These are phyloP conservation scores for Nymphalis urticae DNA, from an alignment of 2,888 invertebrate genomes.

Conservation along the genomic window DNA sequence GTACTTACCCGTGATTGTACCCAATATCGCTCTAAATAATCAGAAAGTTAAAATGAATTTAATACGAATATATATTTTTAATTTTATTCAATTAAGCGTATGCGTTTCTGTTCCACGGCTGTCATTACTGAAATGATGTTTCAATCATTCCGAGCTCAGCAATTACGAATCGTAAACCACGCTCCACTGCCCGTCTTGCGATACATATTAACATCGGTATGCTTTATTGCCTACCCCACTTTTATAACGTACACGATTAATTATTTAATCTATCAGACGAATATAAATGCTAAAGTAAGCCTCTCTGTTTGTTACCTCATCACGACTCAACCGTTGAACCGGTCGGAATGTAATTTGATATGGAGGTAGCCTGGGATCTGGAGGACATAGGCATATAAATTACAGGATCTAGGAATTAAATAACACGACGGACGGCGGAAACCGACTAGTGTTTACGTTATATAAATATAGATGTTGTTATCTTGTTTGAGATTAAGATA, in stretches of 20 bases:
- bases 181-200: constrained; percentile 24
- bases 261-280: not conserved
- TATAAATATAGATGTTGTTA: too few species aligned
- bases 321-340: too few species aligned
- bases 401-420: too few species aligned
- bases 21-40: too few species aligned
- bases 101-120: constrained; percentile 1
- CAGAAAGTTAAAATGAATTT: too few species aligned
- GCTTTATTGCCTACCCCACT: constrained; percentile 26
- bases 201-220: constrained; percentile 26
- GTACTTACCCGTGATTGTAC: too few species aligned
- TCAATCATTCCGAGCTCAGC: constrained; percentile 34
- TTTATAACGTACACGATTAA: constrained; percentile 13
- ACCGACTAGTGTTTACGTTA: too few species aligned
- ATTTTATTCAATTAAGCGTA: constrained; percentile 2
- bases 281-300: not conserved
- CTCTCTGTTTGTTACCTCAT: constrained; percentile 5
- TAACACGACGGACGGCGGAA: too few species aligned
- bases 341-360: too few species aligned
- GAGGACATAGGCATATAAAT: too few species aligned
- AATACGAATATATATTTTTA: not conserved
- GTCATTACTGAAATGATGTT: constrained; percentile 26
- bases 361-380: too few species aligned
- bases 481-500: too few species aligned
- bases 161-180: constrained; percentile 41